Conservation (phyloP, 2,113 vertebrate genomes). For the Sakesphorus luctuosus region DNA sequence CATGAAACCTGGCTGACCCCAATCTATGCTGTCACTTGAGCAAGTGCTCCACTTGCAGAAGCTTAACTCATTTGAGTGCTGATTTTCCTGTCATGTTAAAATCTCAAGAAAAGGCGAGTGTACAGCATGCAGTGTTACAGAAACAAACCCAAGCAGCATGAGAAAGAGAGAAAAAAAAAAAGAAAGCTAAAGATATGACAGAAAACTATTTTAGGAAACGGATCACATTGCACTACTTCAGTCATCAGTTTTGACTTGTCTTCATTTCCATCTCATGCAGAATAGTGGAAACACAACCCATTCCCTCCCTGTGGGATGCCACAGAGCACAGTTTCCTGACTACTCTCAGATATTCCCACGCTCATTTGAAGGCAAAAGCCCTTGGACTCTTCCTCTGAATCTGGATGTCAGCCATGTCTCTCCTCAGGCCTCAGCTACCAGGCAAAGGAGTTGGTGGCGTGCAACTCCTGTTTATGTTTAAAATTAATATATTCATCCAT, state of each 20-base stretch:
- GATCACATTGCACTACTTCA: conserved; percentile 46
- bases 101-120: neutral
- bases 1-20: neutral
- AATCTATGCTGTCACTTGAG: neutral
- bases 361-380: neutral
- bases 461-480: conserved; percentile 27
- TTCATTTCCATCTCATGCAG: conserved; percentile 35
- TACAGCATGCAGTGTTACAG: neutral
- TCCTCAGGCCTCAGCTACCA: neutral
- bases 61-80: neutral
- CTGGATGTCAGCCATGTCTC: neutral
- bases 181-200: neutral
- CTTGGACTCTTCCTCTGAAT: neutral
- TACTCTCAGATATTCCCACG: conserved; percentile 28
- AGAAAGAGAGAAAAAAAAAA: neutral
- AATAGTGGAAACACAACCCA: conserved; percentile 34
- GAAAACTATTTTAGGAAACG: conserved; percentile 41
- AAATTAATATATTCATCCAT: conserved; percentile 39
- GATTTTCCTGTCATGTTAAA: neutral
- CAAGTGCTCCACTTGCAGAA: neutral
- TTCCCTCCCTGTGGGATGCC: conserved; percentile 25
- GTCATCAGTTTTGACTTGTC: conserved; percentile 56
- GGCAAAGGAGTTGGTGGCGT: neutral
- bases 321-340: neutral
- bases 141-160: conserved; percentile 30